Conservation (phyloP, 1,140 invertebrate genomes). For the Hylaeus anthracinus region DNA sequence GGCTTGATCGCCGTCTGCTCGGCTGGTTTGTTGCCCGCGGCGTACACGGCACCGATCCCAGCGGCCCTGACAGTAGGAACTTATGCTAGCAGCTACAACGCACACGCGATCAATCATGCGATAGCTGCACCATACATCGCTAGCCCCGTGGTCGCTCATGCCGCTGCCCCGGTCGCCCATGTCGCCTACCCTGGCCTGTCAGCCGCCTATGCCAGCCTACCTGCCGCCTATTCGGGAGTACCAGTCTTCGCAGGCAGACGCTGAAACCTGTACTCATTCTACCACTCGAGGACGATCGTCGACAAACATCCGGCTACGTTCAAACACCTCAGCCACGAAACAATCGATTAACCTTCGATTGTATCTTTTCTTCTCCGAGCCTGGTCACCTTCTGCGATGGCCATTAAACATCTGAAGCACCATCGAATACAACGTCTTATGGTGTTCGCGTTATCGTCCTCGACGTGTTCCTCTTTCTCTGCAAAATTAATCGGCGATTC, state of each 20-base stretch:
- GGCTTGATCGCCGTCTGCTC: constrained; percentile 75
- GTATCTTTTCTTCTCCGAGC: not conserved
- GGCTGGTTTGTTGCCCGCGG: constrained; percentile 69
- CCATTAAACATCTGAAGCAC: not conserved
- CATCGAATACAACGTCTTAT: too few relatives aligned
- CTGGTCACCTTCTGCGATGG: not conserved
- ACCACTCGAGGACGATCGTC: constrained; percentile 5
- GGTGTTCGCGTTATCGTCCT: too few relatives aligned
- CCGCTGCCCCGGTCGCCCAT: constrained; percentile 63
- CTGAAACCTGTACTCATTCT: constrained; percentile 30
- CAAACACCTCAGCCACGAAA: not conserved
- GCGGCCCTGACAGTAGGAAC: constrained; percentile 82
- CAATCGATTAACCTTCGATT: constrained; percentile 14
- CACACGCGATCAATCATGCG: constrained; percentile 84
- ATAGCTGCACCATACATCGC: constrained; percentile 82
- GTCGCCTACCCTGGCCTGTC: constrained; percentile 63
- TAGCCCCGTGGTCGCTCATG: constrained; percentile 72
- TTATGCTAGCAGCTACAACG: constrained; percentile 84
- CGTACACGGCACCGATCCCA: constrained; percentile 79
- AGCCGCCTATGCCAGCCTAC: not conserved
- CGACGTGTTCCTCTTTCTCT: too few relatives aligned
- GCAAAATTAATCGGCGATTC: too few relatives aligned
- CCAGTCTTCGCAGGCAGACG: constrained; percentile 64
- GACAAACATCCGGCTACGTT: constrained; percentile 25
- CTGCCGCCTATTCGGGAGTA: too few relatives aligned